These are phyloP conservation scores for Ispidina picta DNA, from an alignment of 2,797 vertebrate genomes.

Conservation along the genomic window DNA sequence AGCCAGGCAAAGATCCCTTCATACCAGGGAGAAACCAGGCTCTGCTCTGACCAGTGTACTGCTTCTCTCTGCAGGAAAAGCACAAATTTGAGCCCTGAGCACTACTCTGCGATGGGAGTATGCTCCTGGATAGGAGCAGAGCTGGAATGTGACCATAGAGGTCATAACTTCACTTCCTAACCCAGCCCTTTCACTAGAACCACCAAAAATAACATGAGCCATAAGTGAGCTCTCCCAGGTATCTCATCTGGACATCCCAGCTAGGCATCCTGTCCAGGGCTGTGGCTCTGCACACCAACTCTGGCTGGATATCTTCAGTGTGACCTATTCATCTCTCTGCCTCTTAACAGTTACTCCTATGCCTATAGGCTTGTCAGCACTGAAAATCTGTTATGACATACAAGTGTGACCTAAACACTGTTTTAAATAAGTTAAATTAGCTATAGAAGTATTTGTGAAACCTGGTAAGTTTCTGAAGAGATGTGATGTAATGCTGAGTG, in stretches of 20 bases:
- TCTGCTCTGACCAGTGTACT: neutral
- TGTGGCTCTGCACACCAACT: neutral
- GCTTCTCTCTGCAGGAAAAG: neutral
- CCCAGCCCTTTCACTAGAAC: neutral
- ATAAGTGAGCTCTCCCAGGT: fast-evolving
- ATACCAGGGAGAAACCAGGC: neutral
- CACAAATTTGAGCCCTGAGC: neutral
- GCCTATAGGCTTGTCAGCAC: neutral
- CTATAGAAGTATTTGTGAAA: neutral
- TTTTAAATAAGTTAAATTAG: neutral
- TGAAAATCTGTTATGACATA: neutral
- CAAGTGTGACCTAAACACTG: neutral
- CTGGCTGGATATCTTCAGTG: neutral
- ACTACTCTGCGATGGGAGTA: neutral
- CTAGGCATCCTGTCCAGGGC: neutral
- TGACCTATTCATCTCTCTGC: fast-evolving
- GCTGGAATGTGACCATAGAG: neutral
- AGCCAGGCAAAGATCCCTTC: neutral
- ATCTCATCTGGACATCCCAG: neutral
- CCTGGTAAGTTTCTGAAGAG: neutral
- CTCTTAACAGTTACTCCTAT: neutral
- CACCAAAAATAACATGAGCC: neutral
- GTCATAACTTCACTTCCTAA: neutral
- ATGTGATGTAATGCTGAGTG: neutral
- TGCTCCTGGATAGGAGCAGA: neutral